Evolutionary conservation across 2,797 vertebrate genomes (phyloP), one percentile per base, ranked within the genome.

Genomic region (Rhynchonycteris naso): DNA sequence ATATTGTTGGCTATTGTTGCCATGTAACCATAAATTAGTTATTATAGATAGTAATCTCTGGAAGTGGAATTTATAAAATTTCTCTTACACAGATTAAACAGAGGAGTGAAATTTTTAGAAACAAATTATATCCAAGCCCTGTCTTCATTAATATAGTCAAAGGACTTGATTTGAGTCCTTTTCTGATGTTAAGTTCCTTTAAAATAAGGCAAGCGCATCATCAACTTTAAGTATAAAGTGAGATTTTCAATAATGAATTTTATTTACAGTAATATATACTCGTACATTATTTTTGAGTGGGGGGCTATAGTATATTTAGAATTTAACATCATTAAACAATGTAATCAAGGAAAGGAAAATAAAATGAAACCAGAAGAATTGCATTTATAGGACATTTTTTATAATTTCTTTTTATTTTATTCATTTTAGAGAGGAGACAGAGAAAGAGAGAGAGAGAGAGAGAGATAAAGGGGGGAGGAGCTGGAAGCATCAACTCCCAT

Each of bases 111-210:
- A 85, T 81, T 87, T 90, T 76, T 14, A 68, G n/a, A 78, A 86
- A 52, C 3, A 78, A 78, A 76, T 84, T 93, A 54, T 65, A 30
- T 28, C 8, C 88, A 74, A 21, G 47, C 18, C 3, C 11, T 84
- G 8, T 63, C 93, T 94, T n/a, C 8, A 50, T 54, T 47, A 33
- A 21, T 75, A 0, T 81, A 22, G 22, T 75, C 58, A 87, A 35
- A 87, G 59, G 12, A 54, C 30, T 95, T 90, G 24, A 59, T 22
- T 90, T n/a, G 58, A 74, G 91, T 80, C 10, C 4, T 61, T 94
- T 87, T 88, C 59, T 87, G n/a, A 82, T 76, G 9, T 66, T 87
- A 80, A 88, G 35, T 61, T 69, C 30, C 94, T 85, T 84, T 74
- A 82, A 26, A 87, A 1, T 15, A 89, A 86, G 82, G 7, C 83